Base-by-base conservation (phyloP, 2,113 vertebrate genomes). In the Micronycteris hirsuta region DNA sequence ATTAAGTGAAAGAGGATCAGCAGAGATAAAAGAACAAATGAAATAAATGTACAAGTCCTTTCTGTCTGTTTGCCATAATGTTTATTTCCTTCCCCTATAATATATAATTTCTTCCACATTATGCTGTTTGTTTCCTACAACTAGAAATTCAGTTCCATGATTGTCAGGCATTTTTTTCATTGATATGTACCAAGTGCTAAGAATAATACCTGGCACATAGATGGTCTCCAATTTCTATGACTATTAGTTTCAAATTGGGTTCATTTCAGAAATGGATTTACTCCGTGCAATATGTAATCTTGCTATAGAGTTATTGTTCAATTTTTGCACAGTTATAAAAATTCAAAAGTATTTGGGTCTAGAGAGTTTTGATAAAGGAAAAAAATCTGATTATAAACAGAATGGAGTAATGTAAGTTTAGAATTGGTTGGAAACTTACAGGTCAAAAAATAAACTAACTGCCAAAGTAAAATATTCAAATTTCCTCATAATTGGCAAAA, bases 1-100 rank as follows among this genome's bases (percentile, higher is more conserved):
- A 26, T 89, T 88, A 36, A 89, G 13, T 52, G 63, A 78, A 97
- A 89, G 70, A 88, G n/a, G 56, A 67, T 95, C 73, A 89, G 68
- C 36, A 83, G 24, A 49, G 16, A 73, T 47, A 47, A 86, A 83
- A 36, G 36, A 93, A 67, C 14, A 24, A 67, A 47, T 13, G 8
- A 67, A 70, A 92, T 22, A 28, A 10, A 63, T 49, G 17, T 9
- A 12, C 11, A 61, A 56, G 36, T 71, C 10, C 31, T 20, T 28
- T 9, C 9, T 84, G 9, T 73, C n/a, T 43, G 17, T 74, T 71
- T 94, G 20, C 43, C 19, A 7, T 20, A 19, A 19, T 45, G 7
- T 54, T 52, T 58, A 71, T 31, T 52, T 73, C n/a, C 22, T 61
- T 76, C 28, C 47, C 80, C 89, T 33, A 14, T 3, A 20, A 80